Base-by-base conservation (phyloP, 1,140 invertebrate species). In the Ladona fulva region DNA sequence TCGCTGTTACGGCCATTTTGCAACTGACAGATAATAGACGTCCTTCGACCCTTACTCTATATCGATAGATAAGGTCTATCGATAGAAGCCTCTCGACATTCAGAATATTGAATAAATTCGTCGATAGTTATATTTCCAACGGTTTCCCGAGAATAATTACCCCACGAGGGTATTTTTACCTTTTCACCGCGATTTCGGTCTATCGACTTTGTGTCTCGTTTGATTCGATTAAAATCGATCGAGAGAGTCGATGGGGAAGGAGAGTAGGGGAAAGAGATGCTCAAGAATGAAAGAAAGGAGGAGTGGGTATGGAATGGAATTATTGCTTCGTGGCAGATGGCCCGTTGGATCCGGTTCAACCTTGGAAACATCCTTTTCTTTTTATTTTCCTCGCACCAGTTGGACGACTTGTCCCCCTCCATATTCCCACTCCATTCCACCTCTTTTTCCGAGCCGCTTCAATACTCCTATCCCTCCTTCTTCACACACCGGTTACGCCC, bases 351-450 rank as follows among this genome's bases (percentile, higher is more conserved):
- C 52, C 52, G 52, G 52, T 66, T 66, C 52, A 66, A 66, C 52
- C 52, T 66, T 66, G 52, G 52, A 66, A 66, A 66, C 52, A 66
- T 66, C 52, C 52, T 66, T 66, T 66, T 66, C 52, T 66, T 66
- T 66, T 66, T 66, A 37, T 66, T 66, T 22, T 22, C 52, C 52
- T 66, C 52, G 52, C 52, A 66, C 52, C 52, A 66, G 52, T 66
- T 66, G 52, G 52, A 66, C 52, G 52, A 22, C 52, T 66, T 66
- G 52, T 22, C 52, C n/a, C n/a, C 52, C 52, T 22, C 52, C 52
- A 66, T 37, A 37, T 66, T 66, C 52, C 52, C 52, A 19, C 52
- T 66, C 52, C 52, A 12, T 6, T 22, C 52, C 52, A 66, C 52
- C n/a, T n/a, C n/a, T 37, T 37, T 37, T 37, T 37, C 29, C 29